Evolutionary conservation across 2,113 vertebrate genomes (phyloP).

Genomic region (Arvicanthis niloticus): DNA sequence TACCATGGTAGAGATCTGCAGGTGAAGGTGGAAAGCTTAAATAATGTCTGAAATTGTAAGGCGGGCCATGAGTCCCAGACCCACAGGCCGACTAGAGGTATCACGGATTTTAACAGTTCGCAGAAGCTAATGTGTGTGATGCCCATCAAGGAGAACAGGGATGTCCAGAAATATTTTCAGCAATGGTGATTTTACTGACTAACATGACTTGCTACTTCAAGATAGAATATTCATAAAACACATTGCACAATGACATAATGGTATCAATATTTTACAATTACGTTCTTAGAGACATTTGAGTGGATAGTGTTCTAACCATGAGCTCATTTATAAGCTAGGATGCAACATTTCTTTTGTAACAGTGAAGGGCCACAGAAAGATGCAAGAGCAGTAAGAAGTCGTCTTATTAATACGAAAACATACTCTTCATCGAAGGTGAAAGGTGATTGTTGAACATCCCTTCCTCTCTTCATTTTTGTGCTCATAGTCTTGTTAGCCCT

Average conservation of each 20-base stretch:
- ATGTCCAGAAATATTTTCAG: not conserved
- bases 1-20: not conserved
- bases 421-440: not conserved
- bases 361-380: not conserved
- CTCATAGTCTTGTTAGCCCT: not conserved
- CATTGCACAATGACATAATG: not conserved
- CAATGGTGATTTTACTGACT: not conserved
- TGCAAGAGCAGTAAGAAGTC: not conserved
- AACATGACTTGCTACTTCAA: not conserved
- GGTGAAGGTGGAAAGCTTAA: not conserved
- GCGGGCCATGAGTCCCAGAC: not conserved
- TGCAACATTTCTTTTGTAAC: not conserved
- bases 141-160: not conserved
- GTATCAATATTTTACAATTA: not conserved
- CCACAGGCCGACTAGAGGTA: not conserved
- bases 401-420: conserved; percentile 13
- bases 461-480: conserved; percentile 12
- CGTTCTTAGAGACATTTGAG: not conserved
- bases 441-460: not conserved
- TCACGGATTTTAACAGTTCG: not conserved
- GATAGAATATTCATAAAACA: not conserved
- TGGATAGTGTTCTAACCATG: not conserved
- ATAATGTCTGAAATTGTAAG: not conserved
- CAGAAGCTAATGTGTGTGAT: not conserved
- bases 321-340: not conserved